Evolutionary conservation across 1,140 invertebrate species (phyloP).

Genomic region (Diprion similis): DNA sequence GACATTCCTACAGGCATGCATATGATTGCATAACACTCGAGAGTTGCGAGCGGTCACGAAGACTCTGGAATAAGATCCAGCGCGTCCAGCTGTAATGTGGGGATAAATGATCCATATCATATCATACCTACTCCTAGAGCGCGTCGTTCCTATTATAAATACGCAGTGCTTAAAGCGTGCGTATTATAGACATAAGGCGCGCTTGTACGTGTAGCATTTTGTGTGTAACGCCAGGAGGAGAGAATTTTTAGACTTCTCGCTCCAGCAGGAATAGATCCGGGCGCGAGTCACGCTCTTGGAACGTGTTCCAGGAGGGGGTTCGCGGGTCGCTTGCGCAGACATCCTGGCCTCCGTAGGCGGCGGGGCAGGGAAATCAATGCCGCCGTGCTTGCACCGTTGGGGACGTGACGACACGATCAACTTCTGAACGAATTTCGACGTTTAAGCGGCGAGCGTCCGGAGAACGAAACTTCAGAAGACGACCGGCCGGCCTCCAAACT

Average conservation of each 20-base stretch:
- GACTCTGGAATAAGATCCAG: too few relatives aligned
- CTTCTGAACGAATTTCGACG: too few relatives aligned
- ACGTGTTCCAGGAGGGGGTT: conserved; percentile 6
- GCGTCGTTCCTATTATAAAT: not conserved
- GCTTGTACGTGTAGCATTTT: not conserved
- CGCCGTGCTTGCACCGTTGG: not conserved
- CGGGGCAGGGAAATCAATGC: conserved; percentile 1
- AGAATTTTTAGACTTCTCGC: not conserved
- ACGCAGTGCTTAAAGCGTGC: not conserved
- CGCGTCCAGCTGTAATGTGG: not conserved
- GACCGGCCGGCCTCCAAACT: too few relatives aligned
- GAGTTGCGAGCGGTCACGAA: too few relatives aligned
- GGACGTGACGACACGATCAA: not conserved
- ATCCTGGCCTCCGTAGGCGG: not conserved
- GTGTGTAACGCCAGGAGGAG: not conserved
- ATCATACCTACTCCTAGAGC: not conserved
- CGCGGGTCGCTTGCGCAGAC: not conserved
- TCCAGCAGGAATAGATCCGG: conserved; percentile 6
- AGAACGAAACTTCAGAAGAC: too few relatives aligned
- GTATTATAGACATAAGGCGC: not conserved
- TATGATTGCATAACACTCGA: too few relatives aligned
- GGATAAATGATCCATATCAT: not conserved
- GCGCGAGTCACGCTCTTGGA: not conserved
- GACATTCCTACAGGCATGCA: too few relatives aligned
- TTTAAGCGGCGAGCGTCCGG: too few relatives aligned